Evolutionary conservation across 2,888 invertebrate genomes (phyloP).

Genomic region (Labia minor): DNA sequence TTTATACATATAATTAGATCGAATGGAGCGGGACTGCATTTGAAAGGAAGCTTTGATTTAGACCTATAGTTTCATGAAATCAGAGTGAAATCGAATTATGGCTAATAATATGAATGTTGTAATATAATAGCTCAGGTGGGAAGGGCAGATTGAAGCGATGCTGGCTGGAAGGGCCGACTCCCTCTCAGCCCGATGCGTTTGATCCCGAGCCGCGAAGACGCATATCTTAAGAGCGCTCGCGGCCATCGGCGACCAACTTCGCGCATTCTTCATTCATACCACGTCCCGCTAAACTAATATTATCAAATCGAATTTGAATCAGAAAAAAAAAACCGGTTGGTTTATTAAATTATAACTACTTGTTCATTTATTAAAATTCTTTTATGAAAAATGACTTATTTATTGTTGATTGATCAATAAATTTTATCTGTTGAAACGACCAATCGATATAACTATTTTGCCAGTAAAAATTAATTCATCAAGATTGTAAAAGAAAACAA

Average conservation of each 20-base stretch:
- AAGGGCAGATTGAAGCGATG: neutral
- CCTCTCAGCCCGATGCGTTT: neutral
- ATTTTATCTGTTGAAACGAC: neutral
- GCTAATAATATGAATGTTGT: slow-evolving; percentile 7
- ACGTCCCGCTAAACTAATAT: slow-evolving; percentile 8
- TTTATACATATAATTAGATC: neutral
- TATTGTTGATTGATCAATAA: slow-evolving; percentile 1
- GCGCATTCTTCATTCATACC: neutral
- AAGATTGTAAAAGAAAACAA: neutral
- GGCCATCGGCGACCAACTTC: neutral
- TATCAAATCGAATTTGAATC: slow-evolving; percentile 4
- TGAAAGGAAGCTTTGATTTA: neutral
- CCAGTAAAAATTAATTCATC: slow-evolving; percentile 1
- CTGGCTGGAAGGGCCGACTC: neutral
- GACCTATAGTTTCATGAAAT: slow-evolving; percentile 2
- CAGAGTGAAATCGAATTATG: slow-evolving; percentile 13
- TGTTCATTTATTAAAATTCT: neutral
- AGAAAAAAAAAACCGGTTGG: neutral
- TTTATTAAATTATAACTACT: neutral
- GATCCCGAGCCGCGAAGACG: slow-evolving; percentile 1
- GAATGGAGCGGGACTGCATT: neutral
- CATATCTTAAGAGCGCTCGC: neutral
- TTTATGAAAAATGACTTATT: neutral
- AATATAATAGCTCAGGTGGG: neutral
- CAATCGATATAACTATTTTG: neutral